A percentile compares a stretch with the other conserved stretches of the same genome.
These are phyloP conservation scores for Cerceris ruficornis DNA, from an alignment of 2,888 invertebrate species.

Conservation along the genomic window DNA sequence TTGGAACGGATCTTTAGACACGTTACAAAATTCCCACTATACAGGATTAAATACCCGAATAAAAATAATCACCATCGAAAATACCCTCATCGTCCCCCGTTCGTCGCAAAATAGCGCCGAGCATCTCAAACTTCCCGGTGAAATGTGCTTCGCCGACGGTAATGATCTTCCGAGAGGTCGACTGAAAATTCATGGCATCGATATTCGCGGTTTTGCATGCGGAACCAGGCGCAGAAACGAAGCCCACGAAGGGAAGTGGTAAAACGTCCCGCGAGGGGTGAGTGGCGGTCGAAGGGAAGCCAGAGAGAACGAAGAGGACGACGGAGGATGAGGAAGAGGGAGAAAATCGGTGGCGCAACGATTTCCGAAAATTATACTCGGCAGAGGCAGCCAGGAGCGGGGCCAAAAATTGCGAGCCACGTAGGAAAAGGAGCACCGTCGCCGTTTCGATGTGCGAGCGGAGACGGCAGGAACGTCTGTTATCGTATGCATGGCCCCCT, in stretches of 20 bases:
- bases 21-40: no score
- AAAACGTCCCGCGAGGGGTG: constrained; percentile 3
- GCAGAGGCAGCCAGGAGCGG: constrained; percentile 13
- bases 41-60: no score
- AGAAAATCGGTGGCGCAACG: constrained; percentile 42
- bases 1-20: no score
- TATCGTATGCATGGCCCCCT: constrained; percentile 65
- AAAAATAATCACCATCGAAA: no score
- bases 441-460: constrained; percentile 21
- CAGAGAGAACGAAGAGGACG: background rate
- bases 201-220: constrained; percentile 60
- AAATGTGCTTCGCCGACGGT: constrained; percentile 41
- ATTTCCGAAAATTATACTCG: constrained; percentile 60
- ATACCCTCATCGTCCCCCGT: no score
- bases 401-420: constrained; percentile 43
- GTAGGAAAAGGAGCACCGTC: constrained; percentile 2
- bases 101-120: no score
- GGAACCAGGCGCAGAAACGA: constrained; percentile 36
- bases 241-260: constrained; percentile 11
- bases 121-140: constrained; percentile 17
- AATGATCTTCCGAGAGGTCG: constrained; percentile 45
- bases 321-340: background rate
- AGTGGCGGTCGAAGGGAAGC: background rate
- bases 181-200: constrained; percentile 60
- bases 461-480: constrained; percentile 45